Percentiles rank a stretch among this genome's conserved stretches.
phyloP scores from a whole-genome alignment of 2,797 vertebrate species.

The Hypotaenidia okinawae region DNA sequence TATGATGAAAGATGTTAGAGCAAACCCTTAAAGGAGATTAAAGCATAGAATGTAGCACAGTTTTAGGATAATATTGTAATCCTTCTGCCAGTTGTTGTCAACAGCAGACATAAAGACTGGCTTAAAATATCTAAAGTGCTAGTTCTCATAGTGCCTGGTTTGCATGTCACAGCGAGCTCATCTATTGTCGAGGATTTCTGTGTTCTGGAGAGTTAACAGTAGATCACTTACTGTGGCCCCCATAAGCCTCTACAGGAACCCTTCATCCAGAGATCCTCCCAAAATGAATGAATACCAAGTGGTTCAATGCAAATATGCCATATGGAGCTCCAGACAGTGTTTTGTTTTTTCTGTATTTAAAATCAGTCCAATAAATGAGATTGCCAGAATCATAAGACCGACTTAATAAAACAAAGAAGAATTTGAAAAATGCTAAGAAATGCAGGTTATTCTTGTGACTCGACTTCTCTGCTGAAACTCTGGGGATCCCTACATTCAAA shows the following conservation, averaged over 20 bases:
- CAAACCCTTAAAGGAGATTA: neutral
- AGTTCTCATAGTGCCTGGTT: neutral
- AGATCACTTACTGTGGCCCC: neutral
- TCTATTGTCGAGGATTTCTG: neutral
- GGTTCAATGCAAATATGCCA: neutral
- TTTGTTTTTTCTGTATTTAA: neutral
- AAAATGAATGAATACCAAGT: neutral
- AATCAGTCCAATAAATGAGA: neutral
- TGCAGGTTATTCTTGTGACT: neutral
- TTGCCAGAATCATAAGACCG: neutral
- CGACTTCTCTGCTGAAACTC: neutral
- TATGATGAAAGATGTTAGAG: neutral
- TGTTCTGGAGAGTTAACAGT: neutral
- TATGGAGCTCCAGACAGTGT: neutral
- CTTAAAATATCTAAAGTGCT: neutral
- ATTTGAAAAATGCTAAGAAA: neutral
- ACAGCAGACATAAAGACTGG: neutral
- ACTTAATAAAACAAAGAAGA: neutral
- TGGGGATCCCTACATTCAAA: neutral
- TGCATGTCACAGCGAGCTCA: neutral
- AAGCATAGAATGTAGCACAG: neutral
- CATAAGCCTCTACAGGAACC: neutral
- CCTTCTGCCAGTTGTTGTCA: neutral
- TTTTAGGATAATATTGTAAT: neutral
- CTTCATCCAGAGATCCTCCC: neutral